Percentiles rank a stretch among this genome's conserved stretches.
Conservation (phyloP, 2,113 vertebrate species). For the Marmota flaviventris region DNA sequence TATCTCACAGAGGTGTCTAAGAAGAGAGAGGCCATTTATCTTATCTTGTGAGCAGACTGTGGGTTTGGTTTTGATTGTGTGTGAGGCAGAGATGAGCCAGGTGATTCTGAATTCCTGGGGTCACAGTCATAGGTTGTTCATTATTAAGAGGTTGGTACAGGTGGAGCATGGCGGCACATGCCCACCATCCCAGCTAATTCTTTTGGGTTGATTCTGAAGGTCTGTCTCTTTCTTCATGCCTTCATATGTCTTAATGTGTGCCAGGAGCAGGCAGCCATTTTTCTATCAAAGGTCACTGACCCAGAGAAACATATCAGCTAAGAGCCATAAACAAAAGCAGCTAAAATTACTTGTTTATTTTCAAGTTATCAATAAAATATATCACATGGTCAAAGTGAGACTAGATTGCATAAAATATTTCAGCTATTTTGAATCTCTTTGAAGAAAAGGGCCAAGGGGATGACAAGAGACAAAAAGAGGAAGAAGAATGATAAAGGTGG, state of each 20-base stretch:
- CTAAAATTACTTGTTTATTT: background rate
- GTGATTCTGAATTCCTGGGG: background rate
- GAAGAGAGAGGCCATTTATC: background rate
- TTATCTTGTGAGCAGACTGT: background rate
- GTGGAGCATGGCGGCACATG: background rate
- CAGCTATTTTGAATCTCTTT: background rate
- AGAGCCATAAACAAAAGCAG: background rate
- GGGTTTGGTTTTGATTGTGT: background rate
- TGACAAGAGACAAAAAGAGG: background rate
- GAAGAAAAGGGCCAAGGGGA: background rate
- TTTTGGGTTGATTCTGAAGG: background rate
- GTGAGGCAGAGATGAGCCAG: background rate
- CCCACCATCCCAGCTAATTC: background rate
- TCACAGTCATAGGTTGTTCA: background rate
- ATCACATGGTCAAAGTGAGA: background rate
- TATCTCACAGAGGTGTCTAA: background rate
- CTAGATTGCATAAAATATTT: background rate
- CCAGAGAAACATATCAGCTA: background rate
- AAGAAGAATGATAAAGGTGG: background rate
- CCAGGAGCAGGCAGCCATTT: background rate
- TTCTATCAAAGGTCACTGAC: background rate
- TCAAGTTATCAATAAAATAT: background rate
- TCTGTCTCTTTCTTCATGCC: background rate
- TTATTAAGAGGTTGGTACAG: background rate
- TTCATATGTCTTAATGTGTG: background rate